Evolutionary conservation across 1,140 invertebrate species (phyloP), one percentile per base, ranked within the genome.

Genomic region (Andricus grossulariae): DNA sequence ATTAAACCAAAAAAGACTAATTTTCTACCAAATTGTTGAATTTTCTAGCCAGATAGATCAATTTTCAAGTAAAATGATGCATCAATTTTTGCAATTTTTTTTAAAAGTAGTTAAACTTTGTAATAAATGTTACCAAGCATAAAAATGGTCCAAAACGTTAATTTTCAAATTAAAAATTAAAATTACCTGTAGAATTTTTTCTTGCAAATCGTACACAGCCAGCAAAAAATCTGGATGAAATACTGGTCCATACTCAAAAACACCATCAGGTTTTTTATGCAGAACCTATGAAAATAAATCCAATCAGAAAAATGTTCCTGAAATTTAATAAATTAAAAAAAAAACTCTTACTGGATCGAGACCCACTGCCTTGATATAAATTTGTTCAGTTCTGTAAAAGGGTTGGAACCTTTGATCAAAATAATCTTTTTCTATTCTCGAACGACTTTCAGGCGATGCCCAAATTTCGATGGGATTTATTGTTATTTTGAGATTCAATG

Each of bases 351-450:
- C 88, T 77, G 88, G 83, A 77, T 86, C 72, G n/a, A 92, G 71
- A 25, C 80, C 82, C 2, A 90, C 82, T 0, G 93, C 84, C 80
- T 93, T 93, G 10, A 97, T 94, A 74, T 97, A 98, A 51, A 99
- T 89, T 91, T 98, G 97, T 86, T 98, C 95, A 8, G 95, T 95
- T 75, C 98, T 93, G 90, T 98, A 98, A 89, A 99, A 99, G n/a
- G 97, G 97, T 18, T 94, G 92, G 86, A 98, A 98, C 81, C 95
- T 93, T 15, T 92, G 91, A 81, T 98, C 97, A 84, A 96, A 98
- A 86, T 95, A 98, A 71, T 97, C 91, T 84, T 97, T 96, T 85
- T 99, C 95, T 50, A 93, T 84, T 75, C 97, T 92, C 32, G 96
- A 95, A 82, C 93, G 89, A 83, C 96, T 97, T 18, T 91, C 88